Evolutionary conservation across 2,113 vertebrate species (phyloP).

Genomic region (Gadus chalcogrammus): DNA sequence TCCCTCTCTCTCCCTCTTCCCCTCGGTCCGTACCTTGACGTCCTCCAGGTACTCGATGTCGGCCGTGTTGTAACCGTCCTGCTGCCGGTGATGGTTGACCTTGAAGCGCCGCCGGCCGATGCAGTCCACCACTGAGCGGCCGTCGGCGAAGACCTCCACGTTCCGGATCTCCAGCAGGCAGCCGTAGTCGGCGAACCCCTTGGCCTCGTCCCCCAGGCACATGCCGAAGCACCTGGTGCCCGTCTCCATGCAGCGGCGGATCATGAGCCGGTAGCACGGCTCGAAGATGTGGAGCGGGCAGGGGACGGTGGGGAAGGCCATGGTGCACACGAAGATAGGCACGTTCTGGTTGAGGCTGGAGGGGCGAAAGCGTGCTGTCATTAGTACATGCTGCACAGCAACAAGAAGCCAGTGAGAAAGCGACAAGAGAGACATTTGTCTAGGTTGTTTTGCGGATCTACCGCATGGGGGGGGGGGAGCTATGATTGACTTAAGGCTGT

Average conservation of each 20-base stretch:
- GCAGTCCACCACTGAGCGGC: constrained; percentile 86
- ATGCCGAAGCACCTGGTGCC: constrained; percentile 90
- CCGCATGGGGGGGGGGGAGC: neutral
- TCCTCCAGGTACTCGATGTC: constrained; percentile 91
- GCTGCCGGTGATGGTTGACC: constrained; percentile 82
- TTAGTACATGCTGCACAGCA: neutral
- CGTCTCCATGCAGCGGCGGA: constrained; percentile 89
- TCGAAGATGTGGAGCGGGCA: constrained; percentile 91
- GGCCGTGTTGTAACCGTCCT: constrained; percentile 89
- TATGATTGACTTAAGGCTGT: neutral
- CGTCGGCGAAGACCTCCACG: constrained; percentile 87
- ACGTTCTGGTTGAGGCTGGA: constrained; percentile 88
- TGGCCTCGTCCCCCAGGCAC: constrained; percentile 85
- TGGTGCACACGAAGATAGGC: constrained; percentile 92
- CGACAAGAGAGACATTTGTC: neutral
- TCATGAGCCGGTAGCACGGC: constrained; percentile 89
- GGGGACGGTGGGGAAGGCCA: constrained; percentile 91
- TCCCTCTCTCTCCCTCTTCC: neutral
- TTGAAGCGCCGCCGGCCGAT: constrained; percentile 82
- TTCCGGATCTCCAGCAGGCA: constrained; percentile 88
- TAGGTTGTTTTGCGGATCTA: no score
- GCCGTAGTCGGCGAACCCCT: constrained; percentile 87
- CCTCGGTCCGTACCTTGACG: constrained; percentile 68
- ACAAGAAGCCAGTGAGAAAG: no score
- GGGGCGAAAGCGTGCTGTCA: neutral